phyloP scores from a whole-genome alignment of 2,113 vertebrate genomes.

The Sturnus vulgaris region DNA sequence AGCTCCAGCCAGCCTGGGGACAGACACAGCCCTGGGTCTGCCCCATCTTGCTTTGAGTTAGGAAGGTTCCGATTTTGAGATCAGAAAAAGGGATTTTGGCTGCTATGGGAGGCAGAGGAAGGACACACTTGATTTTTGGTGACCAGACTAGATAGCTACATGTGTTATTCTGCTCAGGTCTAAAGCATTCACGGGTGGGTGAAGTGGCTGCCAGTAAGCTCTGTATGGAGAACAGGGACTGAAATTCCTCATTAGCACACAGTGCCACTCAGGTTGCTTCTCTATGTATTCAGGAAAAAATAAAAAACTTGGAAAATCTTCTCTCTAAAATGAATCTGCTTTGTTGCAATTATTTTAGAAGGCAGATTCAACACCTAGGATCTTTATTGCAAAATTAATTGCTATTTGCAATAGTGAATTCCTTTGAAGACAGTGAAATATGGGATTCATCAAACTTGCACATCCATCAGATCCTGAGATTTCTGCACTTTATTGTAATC shows the following conservation, averaged over 20 bases:
- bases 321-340: not conserved
- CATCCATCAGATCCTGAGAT: not conserved
- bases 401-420: not conserved
- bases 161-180: not conserved
- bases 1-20: not conserved
- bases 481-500: not conserved
- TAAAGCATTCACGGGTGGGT: fast-evolving
- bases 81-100: not conserved
- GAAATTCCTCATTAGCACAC: not conserved
- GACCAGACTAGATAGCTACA: fast-evolving
- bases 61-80: not conserved
- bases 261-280: not conserved
- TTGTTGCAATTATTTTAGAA: not conserved
- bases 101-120: not conserved
- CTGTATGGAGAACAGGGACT: not conserved
- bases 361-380: not conserved
- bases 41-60: fast-evolving
- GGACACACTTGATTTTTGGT: fast-evolving
- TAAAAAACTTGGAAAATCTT: not conserved
- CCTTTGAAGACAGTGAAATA: not conserved
- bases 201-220: not conserved
- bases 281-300: not conserved
- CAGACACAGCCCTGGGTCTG: not conserved
- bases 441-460: not conserved
- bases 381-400: not conserved